Base-by-base conservation (phyloP, 2,797 vertebrate genomes). In the Protosalanx chinensis region DNA sequence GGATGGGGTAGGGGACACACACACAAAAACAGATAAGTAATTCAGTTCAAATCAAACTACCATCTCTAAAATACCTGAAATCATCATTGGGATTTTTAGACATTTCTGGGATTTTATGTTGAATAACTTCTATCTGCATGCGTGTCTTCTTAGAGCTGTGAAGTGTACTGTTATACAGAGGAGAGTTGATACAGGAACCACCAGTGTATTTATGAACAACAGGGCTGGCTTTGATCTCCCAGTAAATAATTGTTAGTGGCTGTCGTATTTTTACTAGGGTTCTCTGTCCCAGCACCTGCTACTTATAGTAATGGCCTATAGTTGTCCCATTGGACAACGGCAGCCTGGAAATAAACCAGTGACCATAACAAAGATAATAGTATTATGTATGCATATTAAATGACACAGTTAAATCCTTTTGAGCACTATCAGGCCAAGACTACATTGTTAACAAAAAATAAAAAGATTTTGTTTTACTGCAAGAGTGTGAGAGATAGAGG, bases 361-460 rank as follows among this genome's bases (percentile, higher is more conserved):
- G 74, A 78, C 77, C 82, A 84, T 82, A 82, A 86, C 74, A 66
- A 76, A 72, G 59, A 81, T 73, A 63, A 87, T 85, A 82, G 80
- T 78, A 78, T 71, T 56, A 71, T 77, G 80, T 83, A 84, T 84
- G 76, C 84, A 85, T 86, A 84, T 86, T 86, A 79, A 85, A 85
- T 46, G 27, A 8, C 10, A 12, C 64, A 67, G 78, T 72, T 86
- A 82, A 86, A 86, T 84, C 84, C 78, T 37, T 30, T 15, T 18
- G 72, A 33, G 70, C 6, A 37, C 61, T 6, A n/a, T 58, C 73
- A 69, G 76, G 77, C 5, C 8, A 64, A n/a, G 61, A 37, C 80
- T 76, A 51, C 68, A 78, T 65, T 7, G 18, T 33, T 53, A 64
- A 23, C 62, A 16, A 79, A 7, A 12, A 33, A 70, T 72, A 16